These are phyloP conservation scores for Hecatera dysodea DNA, from an alignment of 2,888 invertebrate genomes.

Conservation along the genomic window DNA sequence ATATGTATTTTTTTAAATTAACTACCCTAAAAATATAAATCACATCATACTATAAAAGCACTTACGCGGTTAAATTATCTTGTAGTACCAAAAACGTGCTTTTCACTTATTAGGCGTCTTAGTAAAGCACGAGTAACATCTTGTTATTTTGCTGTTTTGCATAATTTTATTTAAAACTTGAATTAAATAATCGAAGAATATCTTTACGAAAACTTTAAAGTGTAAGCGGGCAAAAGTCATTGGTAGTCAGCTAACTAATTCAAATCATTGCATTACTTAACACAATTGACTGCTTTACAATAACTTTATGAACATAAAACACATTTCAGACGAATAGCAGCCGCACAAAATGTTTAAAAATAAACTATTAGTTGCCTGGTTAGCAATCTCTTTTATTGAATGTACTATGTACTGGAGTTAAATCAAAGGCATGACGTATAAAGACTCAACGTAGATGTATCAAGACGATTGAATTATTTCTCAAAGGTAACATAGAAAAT, in stretches of 20 bases:
- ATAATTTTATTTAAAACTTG: not conserved
- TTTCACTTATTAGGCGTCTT: not conserved
- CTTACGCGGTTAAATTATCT: slow-evolving; percentile 1
- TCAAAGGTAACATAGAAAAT: slow-evolving; percentile 26
- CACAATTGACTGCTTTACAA: not conserved
- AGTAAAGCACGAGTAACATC: not conserved
- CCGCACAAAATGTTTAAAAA: not conserved
- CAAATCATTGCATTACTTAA: not conserved
- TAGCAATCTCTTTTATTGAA: slow-evolving; percentile 11
- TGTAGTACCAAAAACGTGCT: not conserved
- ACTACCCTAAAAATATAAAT: not conserved
- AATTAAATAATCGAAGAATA: not conserved
- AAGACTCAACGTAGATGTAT: slow-evolving; percentile 17
- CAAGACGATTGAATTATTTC: slow-evolving; percentile 41
- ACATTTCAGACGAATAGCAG: not conserved
- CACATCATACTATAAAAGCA: slow-evolving; percentile 8
- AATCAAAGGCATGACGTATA: not conserved
- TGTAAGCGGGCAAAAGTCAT: slow-evolving; percentile 5
- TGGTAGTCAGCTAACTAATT: slow-evolving; percentile 1
- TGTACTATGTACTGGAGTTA: slow-evolving; percentile 15
- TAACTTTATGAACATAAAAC: not conserved
- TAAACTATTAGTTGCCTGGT: not conserved
- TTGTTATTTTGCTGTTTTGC: slow-evolving; percentile 3
- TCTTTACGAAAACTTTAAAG: not conserved
- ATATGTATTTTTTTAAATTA: slow-evolving; percentile 6